A percentile compares a stretch with the other conserved stretches of the same genome.
phyloP scores from a whole-genome alignment of 2,113 vertebrate species.

The Gymnocephalus cernua region DNA sequence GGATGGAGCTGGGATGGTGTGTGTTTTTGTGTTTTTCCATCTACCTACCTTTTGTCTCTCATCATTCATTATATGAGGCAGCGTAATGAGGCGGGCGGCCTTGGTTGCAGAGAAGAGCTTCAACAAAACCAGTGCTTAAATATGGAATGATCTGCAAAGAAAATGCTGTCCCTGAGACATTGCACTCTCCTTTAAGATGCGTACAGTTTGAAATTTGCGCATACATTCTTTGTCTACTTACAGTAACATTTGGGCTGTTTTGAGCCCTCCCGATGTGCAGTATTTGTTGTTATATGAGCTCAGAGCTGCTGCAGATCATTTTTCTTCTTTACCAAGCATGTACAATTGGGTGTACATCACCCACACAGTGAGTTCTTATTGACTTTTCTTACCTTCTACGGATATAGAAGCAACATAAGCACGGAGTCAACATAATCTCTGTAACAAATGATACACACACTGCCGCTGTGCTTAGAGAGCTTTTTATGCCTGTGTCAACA shows the following conservation, averaged over 20 bases:
- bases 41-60: conserved; percentile 62
- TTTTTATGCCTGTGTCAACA: conserved; percentile 23
- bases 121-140: conserved; percentile 36
- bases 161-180: conserved; percentile 45
- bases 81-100: conserved; percentile 61
- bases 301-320: neutral
- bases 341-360: conserved; percentile 12
- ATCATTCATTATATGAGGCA: conserved; percentile 57
- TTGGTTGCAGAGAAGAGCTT: conserved; percentile 57
- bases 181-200: conserved; percentile 29
- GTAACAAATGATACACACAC: neutral
- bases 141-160: conserved; percentile 38
- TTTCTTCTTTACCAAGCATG: neutral
- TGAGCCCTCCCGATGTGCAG: neutral
- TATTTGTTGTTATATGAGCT: conserved; percentile 6
- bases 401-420: neutral
- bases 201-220: conserved; percentile 22
- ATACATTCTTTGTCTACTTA: conserved; percentile 4
- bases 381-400: neutral
- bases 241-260: neutral
- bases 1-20: conserved; percentile 14
- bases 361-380: conserved; percentile 3
- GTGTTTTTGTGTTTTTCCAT: conserved; percentile 56
- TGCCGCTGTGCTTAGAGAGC: neutral
- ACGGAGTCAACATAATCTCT: conserved; percentile 8